Evolutionary conservation across 37 sponge, comb jelly and placozoan genomes (phyloP).

Genomic region (Theonella swinhoei): DNA sequence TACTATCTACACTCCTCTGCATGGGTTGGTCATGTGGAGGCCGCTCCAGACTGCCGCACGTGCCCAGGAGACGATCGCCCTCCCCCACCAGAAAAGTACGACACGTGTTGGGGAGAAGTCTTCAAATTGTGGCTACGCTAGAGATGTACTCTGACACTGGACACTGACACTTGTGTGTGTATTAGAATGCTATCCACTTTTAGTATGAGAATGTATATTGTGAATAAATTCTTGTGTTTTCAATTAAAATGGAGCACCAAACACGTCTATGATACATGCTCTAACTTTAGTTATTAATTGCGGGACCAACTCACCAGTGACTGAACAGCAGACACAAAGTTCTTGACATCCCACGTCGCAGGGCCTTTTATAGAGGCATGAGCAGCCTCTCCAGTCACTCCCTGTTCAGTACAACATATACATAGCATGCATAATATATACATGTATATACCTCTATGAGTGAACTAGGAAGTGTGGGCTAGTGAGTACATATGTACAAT

Average conservation of each 20-base stretch:
- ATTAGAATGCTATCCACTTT: background rate
- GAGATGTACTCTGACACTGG: background rate
- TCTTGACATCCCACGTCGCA: slow-evolving; percentile 85
- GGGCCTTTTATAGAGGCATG: slow-evolving; percentile 50
- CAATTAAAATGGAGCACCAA: no score
- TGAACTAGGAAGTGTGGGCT: background rate
- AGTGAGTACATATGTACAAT: background rate
- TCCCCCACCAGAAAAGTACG: no score
- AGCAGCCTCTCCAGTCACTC: slow-evolving; percentile 31
- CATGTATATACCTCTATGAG: background rate
- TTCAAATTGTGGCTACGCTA: no score
- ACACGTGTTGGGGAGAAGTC: no score
- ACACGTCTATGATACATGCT: no score
- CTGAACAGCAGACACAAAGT: slow-evolving; percentile 75
- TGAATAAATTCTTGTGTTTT: no score
- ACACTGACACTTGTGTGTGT: background rate
- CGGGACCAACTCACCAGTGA: slow-evolving; percentile 51
- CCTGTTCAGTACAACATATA: slow-evolving; percentile 14
- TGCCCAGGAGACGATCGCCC: no score
- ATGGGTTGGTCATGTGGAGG: no score
- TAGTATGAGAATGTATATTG: background rate
- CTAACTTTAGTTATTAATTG: no score
- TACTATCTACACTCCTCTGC: no score
- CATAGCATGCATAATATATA: background rate
- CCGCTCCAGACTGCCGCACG: no score